Base-by-base conservation (phyloP, 2,113 vertebrate genomes). In the Cyprinodon variegatus region DNA sequence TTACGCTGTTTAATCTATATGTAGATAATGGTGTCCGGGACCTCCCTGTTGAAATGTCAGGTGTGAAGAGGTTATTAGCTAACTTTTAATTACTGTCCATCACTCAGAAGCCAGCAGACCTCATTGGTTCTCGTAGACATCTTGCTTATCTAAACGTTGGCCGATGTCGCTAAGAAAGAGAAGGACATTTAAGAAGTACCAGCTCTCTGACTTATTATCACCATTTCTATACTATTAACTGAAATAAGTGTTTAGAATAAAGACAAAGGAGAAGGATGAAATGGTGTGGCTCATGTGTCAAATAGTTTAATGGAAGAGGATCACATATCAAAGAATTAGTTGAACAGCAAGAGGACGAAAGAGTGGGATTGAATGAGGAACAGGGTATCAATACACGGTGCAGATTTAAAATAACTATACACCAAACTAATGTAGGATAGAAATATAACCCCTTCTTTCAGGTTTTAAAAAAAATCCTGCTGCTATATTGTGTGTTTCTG, bases 1-100 rank as follows among this genome's bases (percentile, higher is more conserved):
- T 97, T 97, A 97, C 94, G 93, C 93, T 94, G 96, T 97, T 96
- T 97, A 97, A 98, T 98, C 97, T 98, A 97, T 97, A 97, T 97
- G 97, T 96, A 98, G 96, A 98, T 97, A 97, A 95, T 94, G 95
- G 95, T 84, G 95, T 94, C 95, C 94, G 93, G 86, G 95, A 95
- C 94, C 94, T 94, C 95, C 96, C 95, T 94, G 95, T 94, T 96
- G 96, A 97, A 97, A 97, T 97, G 96, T 96, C 96, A 96, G 90
- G 95, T 96, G 96, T 93, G 95, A 96, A 95, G 94, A 96, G 96
- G 96, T 96, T 96, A 96, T 97, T 97, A 96, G 95, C 95, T 96
- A 94, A 95, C 94, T 97, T 97, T 98, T 97, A 98, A 97, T 97
- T 97, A 97, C 96, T 96, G 96, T 96, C 96, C 93, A 96, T 98